phyloP scores from a whole-genome alignment of 2,797 vertebrate genomes.

The Pipistrellus pygmaeus region DNA sequence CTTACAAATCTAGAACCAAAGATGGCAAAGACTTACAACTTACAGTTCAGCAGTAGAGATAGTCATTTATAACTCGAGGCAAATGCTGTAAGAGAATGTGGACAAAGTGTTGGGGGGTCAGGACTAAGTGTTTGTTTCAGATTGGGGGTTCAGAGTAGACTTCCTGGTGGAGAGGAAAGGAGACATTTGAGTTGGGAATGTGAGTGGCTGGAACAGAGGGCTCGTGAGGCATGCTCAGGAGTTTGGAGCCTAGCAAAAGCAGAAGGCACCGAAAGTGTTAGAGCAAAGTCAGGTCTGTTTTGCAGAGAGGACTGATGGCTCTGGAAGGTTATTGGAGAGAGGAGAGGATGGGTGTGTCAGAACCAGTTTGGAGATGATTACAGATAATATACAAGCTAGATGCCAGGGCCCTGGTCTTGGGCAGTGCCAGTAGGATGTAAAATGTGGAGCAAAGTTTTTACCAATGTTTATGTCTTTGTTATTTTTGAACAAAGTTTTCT shows the following conservation, averaged over 20 bases:
- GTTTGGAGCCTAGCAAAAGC: neutral
- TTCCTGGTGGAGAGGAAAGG: neutral
- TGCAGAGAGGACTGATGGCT: neutral
- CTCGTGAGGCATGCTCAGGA: accelerated
- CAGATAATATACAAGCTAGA: neutral
- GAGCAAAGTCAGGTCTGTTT: neutral
- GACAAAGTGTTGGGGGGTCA: neutral
- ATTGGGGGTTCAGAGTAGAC: neutral
- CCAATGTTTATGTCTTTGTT: neutral
- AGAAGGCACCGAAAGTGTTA: neutral
- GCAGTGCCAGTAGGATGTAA: neutral
- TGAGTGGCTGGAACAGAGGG: neutral
- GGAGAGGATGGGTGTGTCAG: neutral
- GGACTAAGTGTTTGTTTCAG: neutral
- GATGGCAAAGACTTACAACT: neutral
- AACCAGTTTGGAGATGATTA: neutral
- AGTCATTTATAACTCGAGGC: neutral
- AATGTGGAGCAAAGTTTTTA: neutral
- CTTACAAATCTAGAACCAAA: neutral
- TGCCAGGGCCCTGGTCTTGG: neutral
- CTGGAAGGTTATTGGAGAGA: neutral
- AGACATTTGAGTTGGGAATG: neutral
- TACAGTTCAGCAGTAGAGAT: neutral
- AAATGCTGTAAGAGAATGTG: neutral
- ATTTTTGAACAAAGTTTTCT: neutral